Evolutionary conservation across 2,113 vertebrate species (phyloP).

Genomic region (Ifrita kowaldi): DNA sequence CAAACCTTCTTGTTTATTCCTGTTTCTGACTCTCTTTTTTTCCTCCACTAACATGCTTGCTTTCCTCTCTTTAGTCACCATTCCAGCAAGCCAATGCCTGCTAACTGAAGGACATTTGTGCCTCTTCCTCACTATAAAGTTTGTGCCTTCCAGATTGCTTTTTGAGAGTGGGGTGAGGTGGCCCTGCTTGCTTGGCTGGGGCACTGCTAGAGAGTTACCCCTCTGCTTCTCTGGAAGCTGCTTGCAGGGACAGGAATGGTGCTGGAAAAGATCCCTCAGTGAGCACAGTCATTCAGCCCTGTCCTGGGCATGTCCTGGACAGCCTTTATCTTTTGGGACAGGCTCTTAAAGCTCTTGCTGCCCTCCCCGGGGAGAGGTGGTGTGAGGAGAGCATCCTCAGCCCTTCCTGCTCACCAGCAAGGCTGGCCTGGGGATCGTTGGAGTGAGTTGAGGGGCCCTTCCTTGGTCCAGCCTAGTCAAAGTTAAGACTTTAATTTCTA

Average conservation of each 20-base stretch:
- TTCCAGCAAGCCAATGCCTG: background rate
- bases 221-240: background rate
- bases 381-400: background rate
- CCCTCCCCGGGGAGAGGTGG: background rate
- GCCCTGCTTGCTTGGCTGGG: background rate
- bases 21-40: conserved; percentile 50
- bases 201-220: background rate
- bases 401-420: background rate
- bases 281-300: background rate
- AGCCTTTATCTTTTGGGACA: background rate
- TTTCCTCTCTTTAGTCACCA: background rate
- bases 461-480: background rate
- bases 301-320: no score
- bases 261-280: background rate
- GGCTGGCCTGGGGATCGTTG: no score
- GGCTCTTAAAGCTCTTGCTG: background rate
- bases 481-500: background rate
- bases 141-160: background rate
- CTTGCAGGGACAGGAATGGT: background rate
- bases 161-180: background rate
- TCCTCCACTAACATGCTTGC: background rate
- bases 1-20: conserved; percentile 61
- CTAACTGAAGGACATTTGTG: background rate
- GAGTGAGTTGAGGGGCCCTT: background rate
- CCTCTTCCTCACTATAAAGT: background rate